Conservation (phyloP, 2,113 vertebrate species). For the Nibea coibor region DNA sequence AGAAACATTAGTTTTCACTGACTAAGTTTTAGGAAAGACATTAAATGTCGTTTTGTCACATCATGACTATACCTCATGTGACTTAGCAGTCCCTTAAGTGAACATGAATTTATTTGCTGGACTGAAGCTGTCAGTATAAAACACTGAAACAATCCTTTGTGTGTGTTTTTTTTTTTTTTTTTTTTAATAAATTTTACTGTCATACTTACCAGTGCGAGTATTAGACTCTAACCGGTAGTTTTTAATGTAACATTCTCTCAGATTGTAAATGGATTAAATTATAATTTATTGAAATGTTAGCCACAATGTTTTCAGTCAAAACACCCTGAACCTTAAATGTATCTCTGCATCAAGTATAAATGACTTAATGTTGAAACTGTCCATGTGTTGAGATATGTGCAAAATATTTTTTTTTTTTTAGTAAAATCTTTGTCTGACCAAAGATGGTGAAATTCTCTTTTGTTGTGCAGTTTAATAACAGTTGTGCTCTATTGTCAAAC, state of each 20-base stretch:
- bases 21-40: background rate
- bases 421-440: constrained; percentile 21
- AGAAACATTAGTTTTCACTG: background rate
- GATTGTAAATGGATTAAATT: constrained; percentile 65
- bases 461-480: background rate
- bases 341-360: background rate
- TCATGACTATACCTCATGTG: background rate
- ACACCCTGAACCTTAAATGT: constrained; percentile 23
- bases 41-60: constrained; percentile 23
- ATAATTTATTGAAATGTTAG: constrained; percentile 69
- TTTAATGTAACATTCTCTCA: background rate
- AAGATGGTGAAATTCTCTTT: background rate
- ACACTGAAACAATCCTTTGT: background rate
- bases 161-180: too few species aligned
- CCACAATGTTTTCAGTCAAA: constrained; percentile 18
- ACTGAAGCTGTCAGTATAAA: background rate
- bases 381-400: background rate
- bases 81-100: background rate
- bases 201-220: background rate
- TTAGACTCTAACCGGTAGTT: background rate
- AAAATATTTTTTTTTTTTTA: background rate
- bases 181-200: too few species aligned
- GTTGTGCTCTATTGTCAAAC: too few species aligned
- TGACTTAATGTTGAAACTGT: background rate
- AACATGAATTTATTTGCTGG: background rate